Evolutionary conservation across 2,113 vertebrate genomes (phyloP).

Genomic region (Pteronura brasiliensis): DNA sequence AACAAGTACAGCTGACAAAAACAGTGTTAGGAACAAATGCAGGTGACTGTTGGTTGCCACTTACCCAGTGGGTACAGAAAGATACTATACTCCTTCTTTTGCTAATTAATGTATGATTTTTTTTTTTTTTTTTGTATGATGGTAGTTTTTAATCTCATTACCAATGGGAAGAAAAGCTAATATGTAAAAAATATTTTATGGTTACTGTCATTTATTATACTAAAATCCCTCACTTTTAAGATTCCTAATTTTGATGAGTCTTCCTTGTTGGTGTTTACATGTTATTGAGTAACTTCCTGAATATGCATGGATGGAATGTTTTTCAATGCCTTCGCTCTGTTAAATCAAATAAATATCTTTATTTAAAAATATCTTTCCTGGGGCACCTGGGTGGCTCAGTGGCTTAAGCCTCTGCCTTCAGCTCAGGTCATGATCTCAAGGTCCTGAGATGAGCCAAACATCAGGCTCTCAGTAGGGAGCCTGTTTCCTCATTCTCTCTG

Average conservation of each 20-base stretch:
- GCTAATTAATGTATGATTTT: background rate
- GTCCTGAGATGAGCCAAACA: too few relatives aligned
- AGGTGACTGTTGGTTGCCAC: background rate
- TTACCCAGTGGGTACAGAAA: background rate
- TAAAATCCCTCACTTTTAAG: background rate
- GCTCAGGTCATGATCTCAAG: too few relatives aligned
- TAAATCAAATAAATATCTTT: background rate
- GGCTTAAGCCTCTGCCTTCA: too few relatives aligned
- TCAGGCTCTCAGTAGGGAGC: too few relatives aligned
- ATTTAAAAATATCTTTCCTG: background rate
- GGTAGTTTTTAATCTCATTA: background rate
- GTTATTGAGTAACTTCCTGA: background rate
- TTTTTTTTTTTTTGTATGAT: background rate
- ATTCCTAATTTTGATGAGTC: slow-evolving; percentile 3
- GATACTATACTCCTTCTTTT: background rate
- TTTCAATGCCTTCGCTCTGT: background rate
- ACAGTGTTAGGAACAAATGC: background rate
- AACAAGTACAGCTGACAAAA: background rate
- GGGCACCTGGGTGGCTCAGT: too few relatives aligned
- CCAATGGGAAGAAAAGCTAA: background rate
- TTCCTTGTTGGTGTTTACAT: background rate
- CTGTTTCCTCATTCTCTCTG: too few relatives aligned
- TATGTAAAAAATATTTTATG: background rate
- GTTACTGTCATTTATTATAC: background rate
- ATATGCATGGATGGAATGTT: background rate